Conservation (phyloP, 2,113 vertebrate species). For the Coregonus clupeaformis region DNA sequence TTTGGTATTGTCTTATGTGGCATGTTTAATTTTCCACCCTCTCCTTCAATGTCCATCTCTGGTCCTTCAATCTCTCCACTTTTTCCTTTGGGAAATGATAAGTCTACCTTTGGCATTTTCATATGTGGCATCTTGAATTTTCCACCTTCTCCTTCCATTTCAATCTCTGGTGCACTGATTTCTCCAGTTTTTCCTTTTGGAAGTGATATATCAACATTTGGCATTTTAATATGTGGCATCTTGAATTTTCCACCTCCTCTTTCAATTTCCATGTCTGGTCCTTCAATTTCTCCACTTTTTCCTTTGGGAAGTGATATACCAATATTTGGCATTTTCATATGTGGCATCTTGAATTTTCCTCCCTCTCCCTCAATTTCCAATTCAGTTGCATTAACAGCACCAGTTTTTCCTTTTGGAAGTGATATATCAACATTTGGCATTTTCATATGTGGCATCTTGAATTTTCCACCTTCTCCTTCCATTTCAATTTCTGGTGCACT, state of each 20-base stretch:
- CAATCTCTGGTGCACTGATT: slow-evolving; percentile 10
- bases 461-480: slow-evolving; percentile 33
- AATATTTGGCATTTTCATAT: slow-evolving; percentile 48
- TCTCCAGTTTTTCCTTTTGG: slow-evolving; percentile 38
- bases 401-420: slow-evolving; percentile 50
- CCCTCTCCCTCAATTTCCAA: slow-evolving; percentile 30
- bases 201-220: slow-evolving; percentile 53
- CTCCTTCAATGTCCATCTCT: slow-evolving; percentile 24
- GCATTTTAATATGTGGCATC: slow-evolving; percentile 46
- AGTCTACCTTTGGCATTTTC: slow-evolving; percentile 43
- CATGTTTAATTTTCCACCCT: slow-evolving; percentile 33
- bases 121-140: slow-evolving; percentile 34
- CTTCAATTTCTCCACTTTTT: slow-evolving; percentile 12
- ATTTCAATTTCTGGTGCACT: slow-evolving; percentile 6
- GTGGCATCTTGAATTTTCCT: slow-evolving; percentile 29
- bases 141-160: slow-evolving; percentile 22
- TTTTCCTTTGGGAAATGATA: slow-evolving; percentile 40
- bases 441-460: slow-evolving; percentile 71
- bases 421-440: slow-evolving; percentile 67
- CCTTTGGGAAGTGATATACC: slow-evolving; percentile 37
- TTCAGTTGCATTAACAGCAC: slow-evolving; percentile 18
- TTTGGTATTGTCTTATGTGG: slow-evolving; percentile 46
- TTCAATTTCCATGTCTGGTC: slow-evolving; percentile 19
- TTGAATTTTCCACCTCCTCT: slow-evolving; percentile 40
- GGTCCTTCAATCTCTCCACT: slow-evolving; percentile 20